Conservation (phyloP, 2,888 invertebrate genomes). For the Drosophila acutilabella region DNA sequence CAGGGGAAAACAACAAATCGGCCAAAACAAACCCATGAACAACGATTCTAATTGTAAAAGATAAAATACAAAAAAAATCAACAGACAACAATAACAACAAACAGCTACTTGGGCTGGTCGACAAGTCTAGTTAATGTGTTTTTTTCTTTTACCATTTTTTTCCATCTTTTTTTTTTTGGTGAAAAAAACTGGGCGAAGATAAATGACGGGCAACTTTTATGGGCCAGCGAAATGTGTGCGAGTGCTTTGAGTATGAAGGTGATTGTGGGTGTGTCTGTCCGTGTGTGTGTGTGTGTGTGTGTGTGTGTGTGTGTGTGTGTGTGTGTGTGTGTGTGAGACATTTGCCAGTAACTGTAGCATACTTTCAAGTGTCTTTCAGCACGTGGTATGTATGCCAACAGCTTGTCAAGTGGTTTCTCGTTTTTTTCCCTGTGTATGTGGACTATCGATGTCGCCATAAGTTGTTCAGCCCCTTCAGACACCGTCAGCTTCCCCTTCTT, state of each 20-base stretch:
- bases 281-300: constrained; percentile 1
- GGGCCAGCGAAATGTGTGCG: constrained; percentile 30
- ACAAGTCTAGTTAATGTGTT: constrained; percentile 67
- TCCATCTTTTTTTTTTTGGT: constrained; percentile 22
- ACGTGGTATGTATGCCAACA: constrained; percentile 79
- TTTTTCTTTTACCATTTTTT: constrained; percentile 4
- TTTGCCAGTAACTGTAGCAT: constrained; percentile 74
- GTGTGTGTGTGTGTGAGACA: constrained; percentile 44
- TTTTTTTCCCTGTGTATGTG: constrained; percentile 62
- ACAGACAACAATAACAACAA: constrained; percentile 29
- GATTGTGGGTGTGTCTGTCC: constrained; percentile 18
- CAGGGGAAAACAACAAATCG: constrained; percentile 59
- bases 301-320: constrained; percentile 9
- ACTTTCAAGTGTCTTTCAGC: constrained; percentile 75
- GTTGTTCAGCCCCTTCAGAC: constrained; percentile 74
- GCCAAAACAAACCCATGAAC: constrained; percentile 60
- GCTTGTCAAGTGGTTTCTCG: constrained; percentile 81
- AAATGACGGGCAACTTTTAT: constrained; percentile 71
- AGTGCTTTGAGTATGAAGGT: constrained; percentile 37
- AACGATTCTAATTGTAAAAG: constrained; percentile 73
- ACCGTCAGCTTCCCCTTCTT: constrained; percentile 15
- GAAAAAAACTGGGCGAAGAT: constrained; percentile 56
- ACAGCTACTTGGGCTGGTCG: constrained; percentile 50
- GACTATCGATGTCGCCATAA: constrained; percentile 81
- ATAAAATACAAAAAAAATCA: constrained; percentile 54